Conservation (phyloP, 64 coral and sea anemone species). For the Anthopleura sola region DNA sequence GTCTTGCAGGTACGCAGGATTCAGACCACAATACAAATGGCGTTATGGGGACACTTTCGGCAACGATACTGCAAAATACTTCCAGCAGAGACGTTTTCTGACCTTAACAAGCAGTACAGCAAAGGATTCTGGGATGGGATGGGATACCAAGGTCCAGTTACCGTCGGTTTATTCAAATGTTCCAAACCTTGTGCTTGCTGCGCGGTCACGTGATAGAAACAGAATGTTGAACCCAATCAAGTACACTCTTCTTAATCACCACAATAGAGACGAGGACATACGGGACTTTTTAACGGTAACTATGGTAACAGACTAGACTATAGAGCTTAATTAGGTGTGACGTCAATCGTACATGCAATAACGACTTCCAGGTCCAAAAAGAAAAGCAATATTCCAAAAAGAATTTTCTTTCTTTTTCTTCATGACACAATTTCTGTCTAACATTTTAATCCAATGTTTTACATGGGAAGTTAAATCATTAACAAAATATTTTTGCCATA, state of each 20-base stretch:
- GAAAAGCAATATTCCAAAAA: background rate
- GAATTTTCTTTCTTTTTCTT: no score
- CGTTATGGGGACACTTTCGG: conserved; percentile 78
- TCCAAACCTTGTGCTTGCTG: conserved; percentile 62
- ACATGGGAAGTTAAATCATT: no score
- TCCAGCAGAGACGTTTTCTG: conserved; percentile 48
- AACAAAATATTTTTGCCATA: no score
- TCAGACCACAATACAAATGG: conserved; percentile 56
- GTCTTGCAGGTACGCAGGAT: conserved; percentile 63
- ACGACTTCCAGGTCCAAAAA: background rate
- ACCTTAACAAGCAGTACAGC: conserved; percentile 27
- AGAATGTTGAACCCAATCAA: conserved; percentile 42
- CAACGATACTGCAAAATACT: conserved; percentile 66
- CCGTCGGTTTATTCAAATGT: conserved; percentile 67
- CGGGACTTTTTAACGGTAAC: conserved; percentile 61
- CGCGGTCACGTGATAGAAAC: conserved; percentile 50
- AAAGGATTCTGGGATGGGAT: conserved; percentile 41
- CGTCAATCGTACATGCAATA: no score
- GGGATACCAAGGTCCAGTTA: conserved; percentile 40
- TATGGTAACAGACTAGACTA: no score
- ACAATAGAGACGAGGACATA: conserved; percentile 63
- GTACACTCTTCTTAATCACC: conserved; percentile 56
- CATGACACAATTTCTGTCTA: no score
- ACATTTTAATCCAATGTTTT: no score
- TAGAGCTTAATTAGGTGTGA: no score